These are phyloP conservation scores for Sarcophaga rosellei DNA, from an alignment of 2,888 invertebrate species.

Conservation along the genomic window DNA sequence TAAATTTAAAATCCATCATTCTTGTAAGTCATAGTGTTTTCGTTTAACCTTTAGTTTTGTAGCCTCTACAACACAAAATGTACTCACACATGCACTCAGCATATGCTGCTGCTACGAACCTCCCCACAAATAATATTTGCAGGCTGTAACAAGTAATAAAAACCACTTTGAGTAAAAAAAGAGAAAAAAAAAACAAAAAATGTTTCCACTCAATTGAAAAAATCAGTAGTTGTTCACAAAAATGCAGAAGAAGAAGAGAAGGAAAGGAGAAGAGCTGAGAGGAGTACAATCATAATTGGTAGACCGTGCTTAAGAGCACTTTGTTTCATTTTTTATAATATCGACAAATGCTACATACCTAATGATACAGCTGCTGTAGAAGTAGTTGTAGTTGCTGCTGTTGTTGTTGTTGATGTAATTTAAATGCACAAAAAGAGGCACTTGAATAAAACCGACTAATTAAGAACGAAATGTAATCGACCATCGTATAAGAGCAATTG, in stretches of 20 bases:
- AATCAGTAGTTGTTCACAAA: slow-evolving; percentile 40
- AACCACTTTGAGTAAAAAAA: neutral
- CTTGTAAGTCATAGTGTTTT: too few species aligned
- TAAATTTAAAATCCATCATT: too few species aligned
- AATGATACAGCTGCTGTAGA: neutral
- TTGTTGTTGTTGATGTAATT: slow-evolving; percentile 16
- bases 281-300: slow-evolving; percentile 55
- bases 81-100: too few species aligned
- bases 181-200: slow-evolving; percentile 18
- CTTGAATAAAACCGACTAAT: slow-evolving; percentile 67
- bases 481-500: slow-evolving; percentile 63
- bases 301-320: slow-evolving; percentile 64
- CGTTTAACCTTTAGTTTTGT: too few species aligned
- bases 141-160: slow-evolving; percentile 2
- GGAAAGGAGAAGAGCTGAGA: neutral
- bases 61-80: too few species aligned
- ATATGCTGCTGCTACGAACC: neutral
- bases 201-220: slow-evolving; percentile 66
- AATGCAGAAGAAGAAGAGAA: neutral
- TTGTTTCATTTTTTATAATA: slow-evolving; percentile 61
- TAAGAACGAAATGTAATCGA: slow-evolving; percentile 66
- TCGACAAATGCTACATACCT: slow-evolving; percentile 41
- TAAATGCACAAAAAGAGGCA: slow-evolving; percentile 43
- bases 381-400: neutral
- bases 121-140: neutral